phyloP scores from a whole-genome alignment of 1,140 invertebrate species.

The Aphis gossypii region DNA sequence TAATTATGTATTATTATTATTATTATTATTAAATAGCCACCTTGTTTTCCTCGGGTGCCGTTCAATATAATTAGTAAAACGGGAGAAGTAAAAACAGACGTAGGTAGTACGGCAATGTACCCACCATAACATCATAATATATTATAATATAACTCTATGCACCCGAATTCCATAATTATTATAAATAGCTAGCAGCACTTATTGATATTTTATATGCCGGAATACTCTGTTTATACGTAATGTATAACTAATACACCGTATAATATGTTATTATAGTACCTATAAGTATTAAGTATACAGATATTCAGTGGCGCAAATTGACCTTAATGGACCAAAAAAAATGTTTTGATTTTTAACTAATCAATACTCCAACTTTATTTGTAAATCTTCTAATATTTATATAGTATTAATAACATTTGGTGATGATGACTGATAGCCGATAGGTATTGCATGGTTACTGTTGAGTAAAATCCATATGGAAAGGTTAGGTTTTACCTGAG shows the following conservation, averaged over 20 bases:
- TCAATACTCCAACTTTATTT: no score
- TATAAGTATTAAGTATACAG: no score
- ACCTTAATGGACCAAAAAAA: no score
- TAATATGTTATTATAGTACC: no score
- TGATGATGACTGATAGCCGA: no score
- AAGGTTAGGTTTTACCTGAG: slow-evolving; percentile 7
- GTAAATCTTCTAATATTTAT: no score
- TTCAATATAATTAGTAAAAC: slow-evolving; percentile 6
- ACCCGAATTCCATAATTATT: neutral
- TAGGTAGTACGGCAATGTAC: neutral
- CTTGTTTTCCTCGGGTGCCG: neutral
- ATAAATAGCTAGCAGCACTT: neutral
- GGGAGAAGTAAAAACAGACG: neutral
- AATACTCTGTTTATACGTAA: neutral
- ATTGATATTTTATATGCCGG: neutral
- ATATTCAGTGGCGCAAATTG: no score
- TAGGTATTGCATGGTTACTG: no score
- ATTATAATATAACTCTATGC: neutral
- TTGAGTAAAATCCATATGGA: no score
- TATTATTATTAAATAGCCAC: slow-evolving; percentile 19
- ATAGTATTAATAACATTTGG: no score
- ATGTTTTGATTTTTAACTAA: no score
- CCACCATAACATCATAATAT: neutral
- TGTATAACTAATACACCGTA: no score
- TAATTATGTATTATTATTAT: slow-evolving; percentile 26